Conservation (phyloP, 2,888 invertebrate species). For the Platycnemis pennipes region DNA sequence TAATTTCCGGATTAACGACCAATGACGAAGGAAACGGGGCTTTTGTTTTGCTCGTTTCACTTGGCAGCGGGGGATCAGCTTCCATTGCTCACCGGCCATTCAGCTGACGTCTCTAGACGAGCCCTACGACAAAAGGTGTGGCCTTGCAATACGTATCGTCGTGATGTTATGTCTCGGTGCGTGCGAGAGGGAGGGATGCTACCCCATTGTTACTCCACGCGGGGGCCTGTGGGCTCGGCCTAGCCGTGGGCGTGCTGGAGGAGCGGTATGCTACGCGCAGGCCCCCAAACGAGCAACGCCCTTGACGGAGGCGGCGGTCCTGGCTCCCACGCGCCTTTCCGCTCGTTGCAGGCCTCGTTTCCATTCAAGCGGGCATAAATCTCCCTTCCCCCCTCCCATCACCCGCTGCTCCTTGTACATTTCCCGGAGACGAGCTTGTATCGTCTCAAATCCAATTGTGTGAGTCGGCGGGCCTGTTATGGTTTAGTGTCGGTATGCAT, state of each 20-base stretch:
- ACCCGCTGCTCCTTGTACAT: neutral
- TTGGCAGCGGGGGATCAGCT: too few relatives aligned
- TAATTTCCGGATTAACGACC: too few relatives aligned
- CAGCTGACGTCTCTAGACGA: neutral
- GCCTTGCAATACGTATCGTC: neutral
- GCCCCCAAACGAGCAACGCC: conserved; percentile 16
- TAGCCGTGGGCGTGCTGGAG: neutral
- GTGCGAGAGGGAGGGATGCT: neutral
- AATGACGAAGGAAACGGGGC: too few relatives aligned
- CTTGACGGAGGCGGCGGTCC: neutral
- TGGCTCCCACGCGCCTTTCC: neutral
- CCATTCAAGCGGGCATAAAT: neutral
- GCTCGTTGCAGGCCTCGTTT: neutral
- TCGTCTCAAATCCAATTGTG: neutral
- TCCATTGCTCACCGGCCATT: neutral
- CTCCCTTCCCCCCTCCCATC: neutral
- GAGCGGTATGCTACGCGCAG: conserved; percentile 24
- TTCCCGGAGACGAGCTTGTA: neutral
- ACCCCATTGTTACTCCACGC: neutral
- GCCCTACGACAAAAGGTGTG: neutral
- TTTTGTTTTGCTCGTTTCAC: too few relatives aligned
- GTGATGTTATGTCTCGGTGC: neutral
- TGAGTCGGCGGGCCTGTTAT: neutral
- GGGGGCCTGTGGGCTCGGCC: too few relatives aligned
- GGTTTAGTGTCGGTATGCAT: neutral